These are phyloP conservation scores for Monoplex corrugatus DNA, from an alignment of 2,888 invertebrate species.

Conservation along the genomic window DNA sequence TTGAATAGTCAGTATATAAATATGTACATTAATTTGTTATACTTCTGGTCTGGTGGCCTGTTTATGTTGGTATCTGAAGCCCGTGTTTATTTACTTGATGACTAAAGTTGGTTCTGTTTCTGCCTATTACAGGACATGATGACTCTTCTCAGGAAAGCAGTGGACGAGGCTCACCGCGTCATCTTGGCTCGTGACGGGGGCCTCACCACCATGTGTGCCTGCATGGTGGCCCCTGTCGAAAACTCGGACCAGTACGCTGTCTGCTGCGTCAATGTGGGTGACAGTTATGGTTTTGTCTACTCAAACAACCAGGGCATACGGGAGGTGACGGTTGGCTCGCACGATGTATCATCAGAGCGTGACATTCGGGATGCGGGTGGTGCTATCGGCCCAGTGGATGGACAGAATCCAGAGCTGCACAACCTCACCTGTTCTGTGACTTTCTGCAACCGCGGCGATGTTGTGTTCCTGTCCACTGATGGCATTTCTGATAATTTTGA, in stretches of 20 bases:
- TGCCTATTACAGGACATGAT: background rate
- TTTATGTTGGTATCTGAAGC: too few relatives aligned
- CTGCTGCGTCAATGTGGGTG: slow-evolving; percentile 94
- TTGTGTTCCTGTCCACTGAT: slow-evolving; percentile 93
- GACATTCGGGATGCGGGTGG: slow-evolving; percentile 95
- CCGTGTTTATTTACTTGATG: too few relatives aligned
- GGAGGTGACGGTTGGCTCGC: slow-evolving; percentile 90
- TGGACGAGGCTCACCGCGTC: slow-evolving; percentile 92
- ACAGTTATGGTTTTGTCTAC: slow-evolving; percentile 93
- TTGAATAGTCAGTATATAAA: too few relatives aligned
- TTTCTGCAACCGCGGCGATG: slow-evolving; percentile 89
- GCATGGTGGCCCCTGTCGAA: slow-evolving; percentile 84
- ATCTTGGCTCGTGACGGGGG: slow-evolving; percentile 89
- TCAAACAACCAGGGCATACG: slow-evolving; percentile 88
- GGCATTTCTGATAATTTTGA: slow-evolving; percentile 95
- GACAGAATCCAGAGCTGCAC: slow-evolving; percentile 90
- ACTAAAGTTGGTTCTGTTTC: background rate
- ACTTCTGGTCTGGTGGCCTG: too few relatives aligned
- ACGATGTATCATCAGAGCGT: slow-evolving; percentile 90
- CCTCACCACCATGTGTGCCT: slow-evolving; percentile 92
- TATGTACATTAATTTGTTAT: too few relatives aligned
- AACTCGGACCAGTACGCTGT: slow-evolving; percentile 85
- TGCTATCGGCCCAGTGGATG: slow-evolving; percentile 93
- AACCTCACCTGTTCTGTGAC: slow-evolving; percentile 93
- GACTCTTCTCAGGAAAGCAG: slow-evolving; percentile 86